Percentiles rank a stretch among this genome's conserved stretches.
Conservation (phyloP, 1,140 invertebrate genomes). For the Ooceraea biroi region DNA sequence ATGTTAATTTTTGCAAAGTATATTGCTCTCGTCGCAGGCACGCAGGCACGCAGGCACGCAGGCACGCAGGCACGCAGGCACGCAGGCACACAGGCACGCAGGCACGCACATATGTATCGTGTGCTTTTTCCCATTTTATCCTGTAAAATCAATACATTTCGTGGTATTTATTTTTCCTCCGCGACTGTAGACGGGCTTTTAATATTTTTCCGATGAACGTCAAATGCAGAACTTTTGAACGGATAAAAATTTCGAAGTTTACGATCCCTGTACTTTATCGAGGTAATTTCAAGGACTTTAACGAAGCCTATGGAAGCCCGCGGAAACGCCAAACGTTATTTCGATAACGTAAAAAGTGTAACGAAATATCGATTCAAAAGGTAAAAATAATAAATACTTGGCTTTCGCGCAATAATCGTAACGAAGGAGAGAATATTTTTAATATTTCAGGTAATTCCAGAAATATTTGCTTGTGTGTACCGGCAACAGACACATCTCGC, state of each 20-base stretch:
- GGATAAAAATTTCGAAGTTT: constrained; percentile 8
- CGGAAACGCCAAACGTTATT: not conserved
- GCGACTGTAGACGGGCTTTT: not conserved
- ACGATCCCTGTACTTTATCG: not conserved
- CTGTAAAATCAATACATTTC: constrained; percentile 38
- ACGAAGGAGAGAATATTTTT: not conserved
- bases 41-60: too few species aligned
- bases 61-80: too few species aligned
- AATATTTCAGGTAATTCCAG: not conserved
- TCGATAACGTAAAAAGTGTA: not conserved
- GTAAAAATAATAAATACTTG: not conserved
- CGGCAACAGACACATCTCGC: not conserved
- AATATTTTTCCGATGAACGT: constrained; percentile 38
- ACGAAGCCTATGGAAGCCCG: not conserved
- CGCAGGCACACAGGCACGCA: too few species aligned
- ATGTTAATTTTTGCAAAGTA: too few species aligned
- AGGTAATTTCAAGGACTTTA: not conserved
- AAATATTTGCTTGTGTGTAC: not conserved
- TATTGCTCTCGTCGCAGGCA: too few species aligned
- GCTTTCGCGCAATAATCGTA: not conserved
- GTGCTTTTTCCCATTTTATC: not conserved
- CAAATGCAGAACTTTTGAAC: not conserved
- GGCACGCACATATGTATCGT: not conserved
- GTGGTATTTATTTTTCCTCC: constrained; percentile 38
- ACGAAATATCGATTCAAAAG: not conserved